phyloP scores from a whole-genome alignment of 2,888 invertebrate genomes.

The Morinoia aosen region DNA sequence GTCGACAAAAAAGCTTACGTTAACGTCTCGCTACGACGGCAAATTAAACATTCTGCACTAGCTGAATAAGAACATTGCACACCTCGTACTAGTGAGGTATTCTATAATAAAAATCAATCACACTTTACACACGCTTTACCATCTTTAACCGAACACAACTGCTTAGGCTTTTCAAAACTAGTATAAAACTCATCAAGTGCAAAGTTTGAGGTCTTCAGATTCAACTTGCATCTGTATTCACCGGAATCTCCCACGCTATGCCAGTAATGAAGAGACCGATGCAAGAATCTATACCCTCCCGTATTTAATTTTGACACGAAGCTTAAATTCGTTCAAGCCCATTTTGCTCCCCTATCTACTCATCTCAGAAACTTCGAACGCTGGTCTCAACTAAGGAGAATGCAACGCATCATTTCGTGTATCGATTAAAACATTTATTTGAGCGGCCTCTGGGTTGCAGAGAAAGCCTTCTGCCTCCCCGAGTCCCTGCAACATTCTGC shows the following conservation, averaged over 20 bases:
- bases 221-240: background rate
- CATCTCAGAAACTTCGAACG: background rate
- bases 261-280: background rate
- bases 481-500: conserved; percentile 23
- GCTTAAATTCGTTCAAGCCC: background rate
- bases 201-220: background rate
- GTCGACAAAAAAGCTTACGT: too few relatives aligned
- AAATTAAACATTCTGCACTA: too few relatives aligned
- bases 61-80: too few relatives aligned
- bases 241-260: background rate
- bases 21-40: too few relatives aligned
- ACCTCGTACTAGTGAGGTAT: too few relatives aligned
- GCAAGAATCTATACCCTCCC: background rate
- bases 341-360: background rate
- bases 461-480: background rate
- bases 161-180: background rate
- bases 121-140: too few relatives aligned
- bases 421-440: background rate
- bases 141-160: too few relatives aligned
- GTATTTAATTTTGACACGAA: background rate
- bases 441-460: background rate
- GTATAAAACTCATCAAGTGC: background rate
- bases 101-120: too few relatives aligned
- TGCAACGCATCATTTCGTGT: background rate
- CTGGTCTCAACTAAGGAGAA: background rate